Evolutionary conservation across 2,113 vertebrate species (phyloP), one percentile per base, ranked within the genome.

Genomic region (Archocentrus centrarchus): DNA sequence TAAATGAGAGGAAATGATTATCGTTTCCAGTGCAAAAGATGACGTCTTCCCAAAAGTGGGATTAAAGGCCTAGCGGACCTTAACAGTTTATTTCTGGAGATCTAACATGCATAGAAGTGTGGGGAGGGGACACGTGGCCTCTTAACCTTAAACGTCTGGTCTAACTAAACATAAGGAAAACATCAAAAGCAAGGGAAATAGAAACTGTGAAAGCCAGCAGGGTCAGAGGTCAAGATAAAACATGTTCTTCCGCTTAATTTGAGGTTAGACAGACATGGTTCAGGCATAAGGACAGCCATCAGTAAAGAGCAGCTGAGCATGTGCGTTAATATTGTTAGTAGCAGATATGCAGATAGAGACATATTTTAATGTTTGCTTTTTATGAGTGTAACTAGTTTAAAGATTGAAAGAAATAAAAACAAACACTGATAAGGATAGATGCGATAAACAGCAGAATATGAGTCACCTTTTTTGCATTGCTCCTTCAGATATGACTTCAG

Each of bases 401-500:
- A 50, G 18, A 57, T 44, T 11, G 11, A 47, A n/a, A 59, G 7
- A 64, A 6, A 75, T 9, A 18, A 61, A 81, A n/a, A 22, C 30
- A 61, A 81, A 15, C 3, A 15, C 18, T 10, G 6, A 35, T 2
- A 41, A 0, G 11, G 15, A 60, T 9, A 70, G 11, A 58, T 10
- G 14, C 61, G 27, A 59, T 27, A 58, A 60, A 82, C 27, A 66
- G 41, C 0, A 83, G n/a, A 70, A 61, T 13, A 20, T 62, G 27
- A 77, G n/a, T 44, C 18, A 64, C 59, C 68, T 91, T 35, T 35
- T 6, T 94, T 68, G 41, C 13, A 90, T 1, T 96, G 97, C 47
- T 96, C 92, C 90, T 94, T 96, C 37, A 88, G 85, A 88, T 97
- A 97, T n/a, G 41, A 89, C 89, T 97, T 97, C 87, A 98, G 91